Conservation (phyloP, 2,888 invertebrate genomes). For the Heteromurus nitidus region DNA sequence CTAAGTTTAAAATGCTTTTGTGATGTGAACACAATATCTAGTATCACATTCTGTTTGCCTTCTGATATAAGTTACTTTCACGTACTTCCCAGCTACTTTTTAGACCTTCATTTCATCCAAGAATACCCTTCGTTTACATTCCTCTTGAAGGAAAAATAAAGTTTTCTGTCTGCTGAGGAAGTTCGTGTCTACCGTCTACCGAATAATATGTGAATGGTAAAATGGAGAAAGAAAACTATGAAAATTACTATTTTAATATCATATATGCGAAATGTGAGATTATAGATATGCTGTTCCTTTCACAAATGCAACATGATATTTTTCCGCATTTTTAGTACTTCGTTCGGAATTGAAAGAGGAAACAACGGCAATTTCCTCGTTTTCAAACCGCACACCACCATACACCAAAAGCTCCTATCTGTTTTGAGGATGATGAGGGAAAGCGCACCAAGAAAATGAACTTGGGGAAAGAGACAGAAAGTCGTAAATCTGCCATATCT, state of each 20-base stretch:
- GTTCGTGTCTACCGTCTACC: no score
- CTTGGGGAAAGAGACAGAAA: constrained; percentile 30
- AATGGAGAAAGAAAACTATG: constrained; percentile 22
- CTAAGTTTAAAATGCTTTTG: no score
- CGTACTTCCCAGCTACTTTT: no score
- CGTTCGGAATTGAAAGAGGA: neutral
- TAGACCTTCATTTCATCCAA: no score
- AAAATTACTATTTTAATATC: constrained; percentile 58
- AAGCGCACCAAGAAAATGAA: constrained; percentile 10
- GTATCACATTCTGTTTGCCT: no score
- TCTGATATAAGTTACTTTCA: no score
- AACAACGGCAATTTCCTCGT: neutral
- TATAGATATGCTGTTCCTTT: no score
- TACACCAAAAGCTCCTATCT: neutral
- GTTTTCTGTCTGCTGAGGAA: no score
- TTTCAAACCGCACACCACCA: constrained; percentile 9
- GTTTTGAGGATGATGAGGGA: no score
- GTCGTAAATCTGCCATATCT: constrained; percentile 60
- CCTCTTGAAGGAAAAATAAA: no score
- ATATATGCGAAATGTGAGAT: constrained; percentile 38
- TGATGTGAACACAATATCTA: no score
- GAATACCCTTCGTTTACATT: no score
- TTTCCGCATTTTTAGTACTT: constrained; percentile 7
- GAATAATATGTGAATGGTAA: constrained; percentile 2
- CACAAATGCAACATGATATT: constrained; percentile 26